A percentile compares a stretch with the other conserved stretches of the same genome.
Conservation (phyloP, 2,888 invertebrate genomes). For the Ophion slaviceki region DNA sequence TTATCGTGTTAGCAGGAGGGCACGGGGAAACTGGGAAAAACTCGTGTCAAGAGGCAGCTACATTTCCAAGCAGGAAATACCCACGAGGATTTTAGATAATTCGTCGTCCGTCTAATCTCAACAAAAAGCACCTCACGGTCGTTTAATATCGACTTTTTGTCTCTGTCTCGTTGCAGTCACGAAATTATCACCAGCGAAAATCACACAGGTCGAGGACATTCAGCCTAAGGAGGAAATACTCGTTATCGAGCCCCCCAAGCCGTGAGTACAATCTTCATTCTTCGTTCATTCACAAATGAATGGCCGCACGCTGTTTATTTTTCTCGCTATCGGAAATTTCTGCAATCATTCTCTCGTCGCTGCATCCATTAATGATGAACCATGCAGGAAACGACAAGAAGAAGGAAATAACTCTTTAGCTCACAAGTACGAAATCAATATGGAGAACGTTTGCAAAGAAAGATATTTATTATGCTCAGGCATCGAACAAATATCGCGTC, state of each 20-base stretch:
- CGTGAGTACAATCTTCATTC: constrained; percentile 76
- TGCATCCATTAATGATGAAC: too few relatives aligned
- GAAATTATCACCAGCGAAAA: constrained; percentile 81
- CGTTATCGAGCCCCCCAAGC: constrained; percentile 81
- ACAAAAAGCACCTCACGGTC: too few relatives aligned
- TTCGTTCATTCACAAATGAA: background rate
- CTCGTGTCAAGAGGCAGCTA: too few relatives aligned
- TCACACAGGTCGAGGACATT: constrained; percentile 79
- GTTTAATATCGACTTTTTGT: background rate
- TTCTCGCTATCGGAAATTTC: background rate
- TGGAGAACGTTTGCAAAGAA: background rate
- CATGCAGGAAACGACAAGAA: too few relatives aligned
- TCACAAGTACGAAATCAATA: too few relatives aligned
- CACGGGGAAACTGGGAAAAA: too few relatives aligned
- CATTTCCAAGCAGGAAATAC: too few relatives aligned
- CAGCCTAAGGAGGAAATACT: constrained; percentile 78
- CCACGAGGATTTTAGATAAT: too few relatives aligned
- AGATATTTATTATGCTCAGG: background rate
- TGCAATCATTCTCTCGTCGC: background rate
- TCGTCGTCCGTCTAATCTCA: too few relatives aligned
- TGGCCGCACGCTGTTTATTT: background rate
- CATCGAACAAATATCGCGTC: background rate
- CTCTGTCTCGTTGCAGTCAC: constrained; percentile 76
- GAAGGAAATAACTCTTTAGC: too few relatives aligned
- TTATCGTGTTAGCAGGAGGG: too few relatives aligned